Percentiles rank a stretch among this genome's conserved stretches.
Evolutionary conservation across 1,140 invertebrate species (phyloP).

Genomic region (Tetragnatha versicolor): DNA sequence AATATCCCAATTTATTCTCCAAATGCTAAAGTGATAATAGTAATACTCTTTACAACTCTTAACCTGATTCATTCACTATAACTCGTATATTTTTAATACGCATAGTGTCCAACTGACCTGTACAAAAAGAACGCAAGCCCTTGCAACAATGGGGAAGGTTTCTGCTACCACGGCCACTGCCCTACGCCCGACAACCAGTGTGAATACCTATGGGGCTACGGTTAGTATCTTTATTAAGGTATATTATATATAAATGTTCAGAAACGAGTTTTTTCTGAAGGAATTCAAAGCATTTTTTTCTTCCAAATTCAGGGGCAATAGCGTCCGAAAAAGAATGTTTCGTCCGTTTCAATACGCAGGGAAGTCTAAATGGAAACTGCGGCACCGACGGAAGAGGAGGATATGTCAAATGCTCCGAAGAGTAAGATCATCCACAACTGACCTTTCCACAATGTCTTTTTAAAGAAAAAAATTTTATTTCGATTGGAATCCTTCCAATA

Average conservation of each 20-base stretch:
- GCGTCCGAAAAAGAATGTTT: slow-evolving; percentile 86
- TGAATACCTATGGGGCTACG: slow-evolving; percentile 87
- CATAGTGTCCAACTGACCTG: slow-evolving; percentile 83
- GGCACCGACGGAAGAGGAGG: slow-evolving; percentile 80
- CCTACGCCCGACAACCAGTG: slow-evolving; percentile 87
- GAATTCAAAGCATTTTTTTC: neutral
- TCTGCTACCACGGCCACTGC: slow-evolving; percentile 90
- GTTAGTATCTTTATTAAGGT: slow-evolving; percentile 60
- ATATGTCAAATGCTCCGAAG: slow-evolving; percentile 83
- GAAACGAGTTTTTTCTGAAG: too few relatives aligned
- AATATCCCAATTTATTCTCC: too few relatives aligned
- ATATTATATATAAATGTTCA: too few relatives aligned
- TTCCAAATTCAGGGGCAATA: slow-evolving; percentile 71
- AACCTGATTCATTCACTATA: too few relatives aligned
- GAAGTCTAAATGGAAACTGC: slow-evolving; percentile 91
- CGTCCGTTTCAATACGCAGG: slow-evolving; percentile 92
- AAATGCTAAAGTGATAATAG: too few relatives aligned
- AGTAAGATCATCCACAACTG: too few relatives aligned
- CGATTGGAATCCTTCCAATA: too few relatives aligned
- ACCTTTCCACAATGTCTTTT: too few relatives aligned
- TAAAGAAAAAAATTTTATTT: too few relatives aligned
- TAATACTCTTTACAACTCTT: too few relatives aligned
- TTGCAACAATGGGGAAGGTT: slow-evolving; percentile 76
- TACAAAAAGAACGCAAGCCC: slow-evolving; percentile 89
- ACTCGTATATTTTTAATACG: too few relatives aligned